Evolutionary conservation across 2,113 vertebrate species (phyloP), one percentile per base, ranked within the genome.

Genomic region (Oreochromis spilurus): DNA sequence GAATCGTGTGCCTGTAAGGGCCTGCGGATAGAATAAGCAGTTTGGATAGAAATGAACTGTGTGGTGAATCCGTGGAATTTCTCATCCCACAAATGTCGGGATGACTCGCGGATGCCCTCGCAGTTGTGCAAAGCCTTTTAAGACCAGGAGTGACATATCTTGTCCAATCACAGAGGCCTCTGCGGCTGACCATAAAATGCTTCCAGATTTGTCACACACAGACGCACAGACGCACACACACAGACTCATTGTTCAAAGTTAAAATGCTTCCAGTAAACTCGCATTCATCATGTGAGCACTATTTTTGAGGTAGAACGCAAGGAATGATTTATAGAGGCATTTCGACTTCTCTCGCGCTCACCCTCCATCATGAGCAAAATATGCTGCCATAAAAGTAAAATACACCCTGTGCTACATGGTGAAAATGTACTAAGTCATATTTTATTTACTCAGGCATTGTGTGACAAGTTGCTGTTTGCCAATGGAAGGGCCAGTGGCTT

Each of bases 161-260:
- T 93, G 94, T 96, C 95, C 94, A 95, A 95, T 96, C 95, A 95
- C 92, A 92, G 92, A 90, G 92, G 94, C 93, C 93, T 94, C 90
- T 96, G 95, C 19, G 95, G 92, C 91, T 93, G 90, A 95, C 94
- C 91, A 91, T 95, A 95, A 97, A 97, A 91, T 96, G 94, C 92
- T 97, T 96, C 96, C 96, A 96, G 96, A 97, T 96, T 95, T 94
- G 95, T 95, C 94, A 93, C 92, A 95, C 92, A 89, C 85, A 93
- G 52, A 91, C 83, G 87, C 75, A 81, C 83, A 85, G 83, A 92
- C 83, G 91, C 83, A 91, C 81, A 92, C 79, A 94, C 88, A 94
- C 83, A 92, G 86, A 86, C 60, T 91, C 92, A 96, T 96, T 96
- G 95, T 96, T 95, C 91, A 62, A 88, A 91, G 91, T 92, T 84